Conservation (phyloP, 2,113 vertebrate species). For the Rhabdornis inornatus region DNA sequence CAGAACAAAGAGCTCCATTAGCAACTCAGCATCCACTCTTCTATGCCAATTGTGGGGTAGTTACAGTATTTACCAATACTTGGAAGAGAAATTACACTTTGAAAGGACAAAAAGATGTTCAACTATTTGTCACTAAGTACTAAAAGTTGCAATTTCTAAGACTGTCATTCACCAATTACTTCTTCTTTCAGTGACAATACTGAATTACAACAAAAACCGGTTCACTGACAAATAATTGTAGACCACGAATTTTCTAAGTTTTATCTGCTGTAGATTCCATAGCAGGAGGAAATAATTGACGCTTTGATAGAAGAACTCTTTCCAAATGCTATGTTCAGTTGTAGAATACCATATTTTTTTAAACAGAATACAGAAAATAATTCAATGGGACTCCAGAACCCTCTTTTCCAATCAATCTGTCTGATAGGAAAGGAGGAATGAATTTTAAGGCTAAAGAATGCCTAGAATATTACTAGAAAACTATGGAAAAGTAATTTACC, state of each 20-base stretch:
- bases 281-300: background rate
- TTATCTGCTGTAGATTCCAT: background rate
- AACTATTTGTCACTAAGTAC: background rate
- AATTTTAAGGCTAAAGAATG: background rate
- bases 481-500: background rate
- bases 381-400: background rate
- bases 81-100: background rate
- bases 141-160: background rate
- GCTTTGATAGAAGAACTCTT: background rate
- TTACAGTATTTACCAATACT: background rate
- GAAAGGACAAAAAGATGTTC: background rate
- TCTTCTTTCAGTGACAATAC: background rate
- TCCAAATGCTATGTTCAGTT: background rate
- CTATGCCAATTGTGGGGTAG: background rate
- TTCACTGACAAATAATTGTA: background rate
- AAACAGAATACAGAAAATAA: background rate
- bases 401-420: background rate
- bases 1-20: background rate
- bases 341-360: background rate
- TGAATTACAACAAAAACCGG: background rate
- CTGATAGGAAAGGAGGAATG: background rate
- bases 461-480: background rate
- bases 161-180: background rate
- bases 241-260: background rate
- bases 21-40: background rate